Percentiles rank a stretch among this genome's conserved stretches.
These are phyloP conservation scores for Thymelicus acteon DNA, from an alignment of 2,888 invertebrate genomes.

Conservation along the genomic window DNA sequence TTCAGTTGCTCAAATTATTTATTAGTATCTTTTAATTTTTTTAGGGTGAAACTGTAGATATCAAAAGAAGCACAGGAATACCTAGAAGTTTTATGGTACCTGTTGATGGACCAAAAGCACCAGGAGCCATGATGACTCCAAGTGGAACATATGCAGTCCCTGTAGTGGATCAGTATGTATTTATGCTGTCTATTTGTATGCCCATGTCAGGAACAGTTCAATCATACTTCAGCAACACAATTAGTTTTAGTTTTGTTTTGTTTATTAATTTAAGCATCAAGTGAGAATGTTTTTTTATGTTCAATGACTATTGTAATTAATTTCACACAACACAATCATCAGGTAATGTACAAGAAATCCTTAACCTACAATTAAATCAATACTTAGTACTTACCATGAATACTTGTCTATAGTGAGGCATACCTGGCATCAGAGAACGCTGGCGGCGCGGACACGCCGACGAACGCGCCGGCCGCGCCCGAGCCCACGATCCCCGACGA, in stretches of 20 bases:
- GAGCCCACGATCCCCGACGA: slow-evolving; percentile 95
- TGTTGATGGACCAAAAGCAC: slow-evolving; percentile 94
- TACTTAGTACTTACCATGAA: neutral
- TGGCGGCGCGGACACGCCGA: slow-evolving; percentile 85
- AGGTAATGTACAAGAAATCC: too few relatives aligned
- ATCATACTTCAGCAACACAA: too few relatives aligned
- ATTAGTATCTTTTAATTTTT: neutral
- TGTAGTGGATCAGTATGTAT: slow-evolving; percentile 92
- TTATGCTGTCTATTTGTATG: neutral
- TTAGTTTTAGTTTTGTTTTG: too few relatives aligned
- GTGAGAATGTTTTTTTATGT: too few relatives aligned
- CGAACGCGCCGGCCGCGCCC: slow-evolving; percentile 87
- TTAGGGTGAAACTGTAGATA: slow-evolving; percentile 88
- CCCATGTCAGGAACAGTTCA: too few relatives aligned
- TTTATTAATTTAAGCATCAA: too few relatives aligned
- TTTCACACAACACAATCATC: too few relatives aligned
- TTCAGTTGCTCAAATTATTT: too few relatives aligned
- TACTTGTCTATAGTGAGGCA: slow-evolving; percentile 86
- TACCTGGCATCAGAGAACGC: slow-evolving; percentile 88
- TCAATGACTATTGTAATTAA: too few relatives aligned
- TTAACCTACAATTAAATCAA: too few relatives aligned
- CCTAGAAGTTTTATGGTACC: slow-evolving; percentile 98
- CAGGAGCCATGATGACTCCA: slow-evolving; percentile 96
- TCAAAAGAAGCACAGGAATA: slow-evolving; percentile 98
- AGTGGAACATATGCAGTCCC: slow-evolving; percentile 95